Base-by-base conservation (phyloP, 2,113 vertebrate species). In the Chloropsis hardwickii region DNA sequence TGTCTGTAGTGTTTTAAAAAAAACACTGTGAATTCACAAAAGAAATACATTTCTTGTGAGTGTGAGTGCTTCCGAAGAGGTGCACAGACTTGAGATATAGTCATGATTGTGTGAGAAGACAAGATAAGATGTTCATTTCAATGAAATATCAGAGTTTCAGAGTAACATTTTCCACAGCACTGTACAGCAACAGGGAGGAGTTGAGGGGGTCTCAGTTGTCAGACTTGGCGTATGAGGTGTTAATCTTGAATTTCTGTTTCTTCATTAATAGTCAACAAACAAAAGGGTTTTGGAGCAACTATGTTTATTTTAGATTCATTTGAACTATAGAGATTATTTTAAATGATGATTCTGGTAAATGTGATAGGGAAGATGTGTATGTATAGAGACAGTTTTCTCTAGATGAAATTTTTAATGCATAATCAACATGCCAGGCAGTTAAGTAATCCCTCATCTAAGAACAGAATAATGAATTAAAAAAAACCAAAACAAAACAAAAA, bases 401-500 rank as follows among this genome's bases (percentile, higher is more conserved):
- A 92, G 70, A 92, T 94, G 51, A 88, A 58, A 82, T 95, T 89
- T 53, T 69, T 96, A 86, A 72, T 67, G 84, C 23, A 25, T 56
- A 67, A 44, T 71, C 88, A 90, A 50, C 81, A 39, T 96, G 78
- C 60, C 35, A 81, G 51, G 62, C 86, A 85, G 48, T 62, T 82
- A 81, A 95, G 56, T 92, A 93, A 91, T 95, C 69, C 53, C 42
- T 91, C n/a, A 61, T 72, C 58, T 82, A 58, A 91, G 66, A 94
- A 54, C 21, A 57, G 45, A 82, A 57, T 79, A 77, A 72, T 27
- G 42, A 81, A n/a, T 23, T n/a, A 10, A 9, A 67, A 5, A 6
- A 23, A 18, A n/a, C n/a, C 37, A 37, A 37, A 37, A 37, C 37
- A 20, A 21, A 23, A 56, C 40, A 54, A 24, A 7, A 14, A 16